A percentile compares a stretch with the other conserved stretches of the same genome.
Conservation (phyloP, 2,888 invertebrate species). For the Ophonus ardosiacus region DNA sequence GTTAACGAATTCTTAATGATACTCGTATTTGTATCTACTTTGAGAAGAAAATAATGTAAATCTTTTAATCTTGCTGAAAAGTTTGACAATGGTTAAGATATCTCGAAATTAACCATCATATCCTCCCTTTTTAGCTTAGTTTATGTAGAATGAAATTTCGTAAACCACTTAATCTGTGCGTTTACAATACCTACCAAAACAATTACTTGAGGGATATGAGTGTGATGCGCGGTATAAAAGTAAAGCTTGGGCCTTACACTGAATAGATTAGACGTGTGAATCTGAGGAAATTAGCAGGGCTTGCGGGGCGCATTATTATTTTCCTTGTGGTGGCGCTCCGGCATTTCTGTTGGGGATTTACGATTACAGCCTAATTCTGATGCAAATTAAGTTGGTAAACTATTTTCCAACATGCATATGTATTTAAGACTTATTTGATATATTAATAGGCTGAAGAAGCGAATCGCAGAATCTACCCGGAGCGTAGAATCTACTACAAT, state of each 20-base stretch:
- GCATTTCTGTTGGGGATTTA: slow-evolving; percentile 56
- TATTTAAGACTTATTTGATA: slow-evolving; percentile 65
- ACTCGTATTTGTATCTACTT: too few relatives aligned
- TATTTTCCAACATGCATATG: slow-evolving; percentile 67
- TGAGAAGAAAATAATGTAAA: not conserved
- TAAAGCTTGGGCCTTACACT: slow-evolving; percentile 44
- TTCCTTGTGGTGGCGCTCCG: slow-evolving; percentile 51
- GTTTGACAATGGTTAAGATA: not conserved
- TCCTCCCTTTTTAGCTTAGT: not conserved
- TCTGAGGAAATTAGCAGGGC: slow-evolving; percentile 56
- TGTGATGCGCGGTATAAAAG: slow-evolving; percentile 21
- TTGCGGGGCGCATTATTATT: slow-evolving; percentile 56
- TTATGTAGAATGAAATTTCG: not conserved
- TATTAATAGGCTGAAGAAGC: slow-evolving; percentile 53
- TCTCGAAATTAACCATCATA: slow-evolving; percentile 13
- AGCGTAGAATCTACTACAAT: too few relatives aligned
- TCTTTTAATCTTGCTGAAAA: not conserved
- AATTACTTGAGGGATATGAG: slow-evolving; percentile 17
- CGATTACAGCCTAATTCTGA: slow-evolving; percentile 65
- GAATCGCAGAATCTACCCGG: not conserved
- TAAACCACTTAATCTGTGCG: slow-evolving; percentile 12
- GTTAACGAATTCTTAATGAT: too few relatives aligned
- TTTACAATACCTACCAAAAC: slow-evolving; percentile 49
- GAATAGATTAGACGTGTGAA: slow-evolving; percentile 61
- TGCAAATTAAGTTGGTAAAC: slow-evolving; percentile 66